Evolutionary conservation across 2,888 invertebrate genomes (phyloP), one percentile per base, ranked within the genome.

Genomic region (Steromphala cineraria): DNA sequence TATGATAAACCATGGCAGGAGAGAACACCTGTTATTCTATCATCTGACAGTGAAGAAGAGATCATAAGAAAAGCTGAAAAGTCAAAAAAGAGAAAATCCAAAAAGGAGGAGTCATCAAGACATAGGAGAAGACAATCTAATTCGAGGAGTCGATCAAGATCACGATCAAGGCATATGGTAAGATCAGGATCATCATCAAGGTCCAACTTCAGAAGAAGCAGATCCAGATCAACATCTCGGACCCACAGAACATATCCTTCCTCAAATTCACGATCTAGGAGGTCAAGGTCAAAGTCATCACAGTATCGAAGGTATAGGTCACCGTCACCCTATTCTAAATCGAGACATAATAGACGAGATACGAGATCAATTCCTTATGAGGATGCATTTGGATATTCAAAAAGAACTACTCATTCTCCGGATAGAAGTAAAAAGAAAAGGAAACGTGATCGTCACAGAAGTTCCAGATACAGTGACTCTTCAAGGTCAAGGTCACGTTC

Each of bases 1-100:
- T 95, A 95, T 88, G 95, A 96, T 46, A 96, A 95, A 90, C 96
- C 96, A 53, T 95, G 95, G 82, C 94, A 94, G 84, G 95, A 95
- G 86, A 94, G 96, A 81, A 95, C 96, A 56, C 96, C 96, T 0
- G 90, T 92, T 5, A 71, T 80, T n/a, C 78, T 92, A 13, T 91
- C 91, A 0, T 90, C 92, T 36, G 90, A 84, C 53, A 84, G 81
- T 19, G 89, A 89, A 13, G 85, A 79, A 53, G 88, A 88, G 40
- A 74, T 46, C 56, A 82, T 83, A 24, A 52, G 40, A 21, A 62
- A 21, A n/a, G 75, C 53, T n/a, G 36, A 77, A 19, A 71, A 80
- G 10, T 19, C 53, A 31, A 78, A 67, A 28, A 78, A 24, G 17
- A 36, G 28, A 24, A 31, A 21, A 31, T 56, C 19, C 52, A 55